A percentile compares a stretch with the other conserved stretches of the same genome.
phyloP scores from a whole-genome alignment of 1,140 invertebrate genomes.

The Eriosoma lanigerum region DNA sequence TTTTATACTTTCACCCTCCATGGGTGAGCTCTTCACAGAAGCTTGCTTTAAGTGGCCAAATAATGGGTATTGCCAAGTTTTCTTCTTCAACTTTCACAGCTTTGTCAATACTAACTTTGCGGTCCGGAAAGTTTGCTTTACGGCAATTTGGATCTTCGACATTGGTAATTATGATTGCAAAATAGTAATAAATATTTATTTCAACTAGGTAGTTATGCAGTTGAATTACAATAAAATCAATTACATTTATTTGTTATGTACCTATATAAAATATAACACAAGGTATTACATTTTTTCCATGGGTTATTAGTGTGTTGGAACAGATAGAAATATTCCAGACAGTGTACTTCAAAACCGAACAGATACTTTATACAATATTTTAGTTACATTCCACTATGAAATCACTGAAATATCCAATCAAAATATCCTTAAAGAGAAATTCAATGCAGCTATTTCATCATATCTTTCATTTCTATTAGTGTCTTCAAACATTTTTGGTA shows the following conservation, averaged over 20 bases:
- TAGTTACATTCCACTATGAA: constrained; percentile 78
- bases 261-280: neutral
- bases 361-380: constrained; percentile 69
- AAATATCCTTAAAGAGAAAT: constrained; percentile 67
- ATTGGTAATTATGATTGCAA: constrained; percentile 74
- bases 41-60: constrained; percentile 75
- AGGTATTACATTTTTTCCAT: neutral
- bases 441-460: constrained; percentile 81
- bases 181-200: neutral
- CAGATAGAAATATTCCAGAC: constrained; percentile 80
- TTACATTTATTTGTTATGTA: neutral
- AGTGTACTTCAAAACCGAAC: constrained; percentile 75
- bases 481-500: constrained; percentile 75
- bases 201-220: too few species aligned
- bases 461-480: constrained; percentile 78
- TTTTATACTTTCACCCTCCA: constrained; percentile 83
- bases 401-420: constrained; percentile 65
- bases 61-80: constrained; percentile 80
- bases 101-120: constrained; percentile 72
- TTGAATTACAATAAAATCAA: too few species aligned
- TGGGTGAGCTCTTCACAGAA: constrained; percentile 82
- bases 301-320: constrained; percentile 70
- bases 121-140: constrained; percentile 82
- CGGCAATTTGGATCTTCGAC: constrained; percentile 76
- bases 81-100: constrained; percentile 71